phyloP scores from a whole-genome alignment of 2,113 vertebrate species.

The Noturus placidus region DNA sequence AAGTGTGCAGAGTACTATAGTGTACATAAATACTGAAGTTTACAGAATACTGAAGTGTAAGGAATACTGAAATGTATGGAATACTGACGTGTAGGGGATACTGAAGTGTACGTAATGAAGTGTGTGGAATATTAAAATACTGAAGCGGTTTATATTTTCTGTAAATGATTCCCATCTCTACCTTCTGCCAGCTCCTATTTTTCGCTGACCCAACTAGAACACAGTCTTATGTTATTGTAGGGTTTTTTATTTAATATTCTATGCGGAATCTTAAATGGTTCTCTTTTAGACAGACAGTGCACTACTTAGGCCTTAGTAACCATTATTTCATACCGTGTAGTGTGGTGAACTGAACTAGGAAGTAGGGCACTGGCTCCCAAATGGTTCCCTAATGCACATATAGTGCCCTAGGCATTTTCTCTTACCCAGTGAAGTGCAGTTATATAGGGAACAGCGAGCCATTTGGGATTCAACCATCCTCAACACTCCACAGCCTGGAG shows the following conservation, averaged over 20 bases:
- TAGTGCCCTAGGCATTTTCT: constrained; percentile 22
- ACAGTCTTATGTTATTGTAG: not conserved
- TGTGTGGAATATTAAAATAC: not conserved
- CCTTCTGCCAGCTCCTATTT: not conserved
- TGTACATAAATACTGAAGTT: not conserved
- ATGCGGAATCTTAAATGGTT: not conserved
- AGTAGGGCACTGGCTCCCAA: constrained; percentile 26
- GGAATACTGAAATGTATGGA: not conserved
- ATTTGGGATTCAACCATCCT: constrained; percentile 25
- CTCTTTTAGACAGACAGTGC: not conserved
- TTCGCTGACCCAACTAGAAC: not conserved
- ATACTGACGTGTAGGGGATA: not conserved
- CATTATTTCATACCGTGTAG: constrained; percentile 14
- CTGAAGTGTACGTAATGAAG: not conserved
- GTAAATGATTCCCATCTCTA: not conserved
- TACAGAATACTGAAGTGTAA: not conserved
- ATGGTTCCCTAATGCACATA: constrained; percentile 28
- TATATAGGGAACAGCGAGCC: constrained; percentile 19
- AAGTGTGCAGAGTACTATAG: not conserved
- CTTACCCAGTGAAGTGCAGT: constrained; percentile 26
- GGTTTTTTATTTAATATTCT: not conserved
- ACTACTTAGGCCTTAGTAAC: not conserved
- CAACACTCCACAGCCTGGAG: constrained; percentile 13
- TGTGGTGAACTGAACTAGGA: constrained; percentile 18
- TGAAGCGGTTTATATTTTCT: not conserved